A percentile compares a stretch with the other conserved stretches of the same genome.
These are phyloP conservation scores for Drosophila mauritiana DNA, from an alignment of 1,140 invertebrate species.

Conservation along the genomic window DNA sequence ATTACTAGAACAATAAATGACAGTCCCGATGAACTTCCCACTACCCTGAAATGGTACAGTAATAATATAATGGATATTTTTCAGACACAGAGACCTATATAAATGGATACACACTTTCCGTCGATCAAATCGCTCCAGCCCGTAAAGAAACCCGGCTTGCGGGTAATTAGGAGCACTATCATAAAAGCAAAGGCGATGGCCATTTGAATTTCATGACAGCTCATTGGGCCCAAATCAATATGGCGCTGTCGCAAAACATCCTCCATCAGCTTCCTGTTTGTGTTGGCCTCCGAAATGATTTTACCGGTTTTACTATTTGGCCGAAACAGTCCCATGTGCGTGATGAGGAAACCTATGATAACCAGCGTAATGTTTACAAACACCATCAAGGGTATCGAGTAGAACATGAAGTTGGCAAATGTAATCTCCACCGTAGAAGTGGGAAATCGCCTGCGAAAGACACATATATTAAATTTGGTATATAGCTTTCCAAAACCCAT, in stretches of 20 bases:
- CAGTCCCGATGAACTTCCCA: conserved; percentile 91
- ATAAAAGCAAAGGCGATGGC: conserved; percentile 90
- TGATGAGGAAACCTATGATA: conserved; percentile 88
- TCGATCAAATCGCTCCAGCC: conserved; percentile 56
- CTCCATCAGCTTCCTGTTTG: conserved; percentile 86
- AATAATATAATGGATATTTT: not conserved
- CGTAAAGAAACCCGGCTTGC: conserved; percentile 87
- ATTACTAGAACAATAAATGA: conserved; percentile 90
- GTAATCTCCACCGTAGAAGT: conserved; percentile 87
- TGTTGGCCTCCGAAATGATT: conserved; percentile 85
- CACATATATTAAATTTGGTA: not conserved
- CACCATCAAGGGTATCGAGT: conserved; percentile 80
- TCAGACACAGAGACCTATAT: too few relatives aligned
- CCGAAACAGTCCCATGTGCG: conserved; percentile 90
- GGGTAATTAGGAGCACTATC: conserved; percentile 93
- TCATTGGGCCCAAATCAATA: conserved; percentile 89
- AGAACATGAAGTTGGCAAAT: conserved; percentile 91
- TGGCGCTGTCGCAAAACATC: conserved; percentile 89
- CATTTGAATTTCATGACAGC: conserved; percentile 92
- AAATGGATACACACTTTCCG: conserved; percentile 29
- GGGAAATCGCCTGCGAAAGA: conserved; percentile 85
- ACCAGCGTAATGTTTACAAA: conserved; percentile 89
- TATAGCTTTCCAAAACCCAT: not conserved
- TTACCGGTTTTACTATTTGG: conserved; percentile 85
- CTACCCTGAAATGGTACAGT: conserved; percentile 84